A percentile compares a stretch with the other conserved stretches of the same genome.
Conservation (phyloP, 2,113 vertebrate genomes). For the Thermophis baileyi region DNA sequence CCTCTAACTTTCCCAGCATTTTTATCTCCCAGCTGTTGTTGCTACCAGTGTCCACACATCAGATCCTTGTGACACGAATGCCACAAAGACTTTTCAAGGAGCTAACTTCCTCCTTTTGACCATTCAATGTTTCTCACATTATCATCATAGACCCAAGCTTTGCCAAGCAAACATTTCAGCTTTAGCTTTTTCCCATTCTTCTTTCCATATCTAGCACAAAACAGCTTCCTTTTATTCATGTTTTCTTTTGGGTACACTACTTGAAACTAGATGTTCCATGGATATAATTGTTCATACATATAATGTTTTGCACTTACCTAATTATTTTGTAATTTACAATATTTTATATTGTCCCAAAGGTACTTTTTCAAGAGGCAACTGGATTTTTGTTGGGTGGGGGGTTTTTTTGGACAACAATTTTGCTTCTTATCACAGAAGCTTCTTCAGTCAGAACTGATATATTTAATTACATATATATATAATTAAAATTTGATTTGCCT, state of each 20-base stretch:
- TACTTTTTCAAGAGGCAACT: background rate
- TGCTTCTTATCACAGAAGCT: background rate
- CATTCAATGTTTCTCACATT: background rate
- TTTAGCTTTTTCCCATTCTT: background rate
- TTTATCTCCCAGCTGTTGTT: background rate
- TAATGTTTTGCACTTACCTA: background rate
- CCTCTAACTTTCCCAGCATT: background rate
- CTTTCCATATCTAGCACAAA: background rate
- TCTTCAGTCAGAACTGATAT: background rate
- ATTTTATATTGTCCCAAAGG: background rate
- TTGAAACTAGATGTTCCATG: background rate
- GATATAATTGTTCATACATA: background rate
- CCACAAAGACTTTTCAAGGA: background rate
- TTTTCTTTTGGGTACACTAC: background rate
- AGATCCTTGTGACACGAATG: background rate
- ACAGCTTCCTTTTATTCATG: background rate
- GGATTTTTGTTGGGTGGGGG: background rate
- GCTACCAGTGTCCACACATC: background rate
- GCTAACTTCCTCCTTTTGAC: background rate
- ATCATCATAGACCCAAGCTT: background rate
- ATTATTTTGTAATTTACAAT: background rate
- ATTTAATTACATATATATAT: background rate
- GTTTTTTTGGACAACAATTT: background rate
- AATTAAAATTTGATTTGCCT: background rate
- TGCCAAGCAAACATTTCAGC: background rate